phyloP scores from a whole-genome alignment of 2,888 invertebrate genomes.

The Lepas anatifera region DNA sequence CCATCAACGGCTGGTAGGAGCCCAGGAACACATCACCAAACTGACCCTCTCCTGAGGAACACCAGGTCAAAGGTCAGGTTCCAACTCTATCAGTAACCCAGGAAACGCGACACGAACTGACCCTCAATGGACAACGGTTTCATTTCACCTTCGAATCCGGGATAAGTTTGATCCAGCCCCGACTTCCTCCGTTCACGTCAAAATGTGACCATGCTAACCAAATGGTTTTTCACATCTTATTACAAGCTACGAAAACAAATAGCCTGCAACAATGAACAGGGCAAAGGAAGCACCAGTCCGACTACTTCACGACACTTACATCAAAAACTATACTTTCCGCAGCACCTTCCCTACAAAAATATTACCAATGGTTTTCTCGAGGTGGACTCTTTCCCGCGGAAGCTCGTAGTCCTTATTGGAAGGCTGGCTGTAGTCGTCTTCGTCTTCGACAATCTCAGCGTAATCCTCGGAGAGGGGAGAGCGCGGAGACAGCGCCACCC shows the following conservation, averaged over 20 bases:
- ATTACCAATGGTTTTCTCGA: slow-evolving; percentile 72
- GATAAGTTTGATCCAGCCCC: too few relatives aligned
- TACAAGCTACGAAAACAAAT: too few relatives aligned
- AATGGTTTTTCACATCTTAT: too few relatives aligned
- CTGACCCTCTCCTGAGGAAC: slow-evolving; percentile 66
- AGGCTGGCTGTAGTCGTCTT: slow-evolving; percentile 90
- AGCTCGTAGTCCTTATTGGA: slow-evolving; percentile 88
- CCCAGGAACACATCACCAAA: slow-evolving; percentile 98
- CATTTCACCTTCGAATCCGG: too few relatives aligned
- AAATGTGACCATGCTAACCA: too few relatives aligned
- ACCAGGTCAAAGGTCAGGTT: not conserved
- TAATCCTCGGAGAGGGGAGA: slow-evolving; percentile 65
- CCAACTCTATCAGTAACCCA: too few relatives aligned
- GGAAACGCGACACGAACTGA: too few relatives aligned
- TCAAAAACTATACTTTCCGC: not conserved
- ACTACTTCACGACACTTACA: not conserved
- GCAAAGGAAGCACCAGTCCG: too few relatives aligned
- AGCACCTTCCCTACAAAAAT: too few relatives aligned
- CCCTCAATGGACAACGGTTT: too few relatives aligned
- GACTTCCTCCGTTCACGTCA: too few relatives aligned
- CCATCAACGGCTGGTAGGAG: slow-evolving; percentile 45
- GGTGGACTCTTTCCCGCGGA: slow-evolving; percentile 66
- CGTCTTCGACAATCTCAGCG: slow-evolving; percentile 84
- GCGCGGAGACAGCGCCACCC: not conserved
- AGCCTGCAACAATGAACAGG: too few relatives aligned